phyloP scores from a whole-genome alignment of 1,140 invertebrate genomes.

The Drosophila pseudoananassae region DNA sequence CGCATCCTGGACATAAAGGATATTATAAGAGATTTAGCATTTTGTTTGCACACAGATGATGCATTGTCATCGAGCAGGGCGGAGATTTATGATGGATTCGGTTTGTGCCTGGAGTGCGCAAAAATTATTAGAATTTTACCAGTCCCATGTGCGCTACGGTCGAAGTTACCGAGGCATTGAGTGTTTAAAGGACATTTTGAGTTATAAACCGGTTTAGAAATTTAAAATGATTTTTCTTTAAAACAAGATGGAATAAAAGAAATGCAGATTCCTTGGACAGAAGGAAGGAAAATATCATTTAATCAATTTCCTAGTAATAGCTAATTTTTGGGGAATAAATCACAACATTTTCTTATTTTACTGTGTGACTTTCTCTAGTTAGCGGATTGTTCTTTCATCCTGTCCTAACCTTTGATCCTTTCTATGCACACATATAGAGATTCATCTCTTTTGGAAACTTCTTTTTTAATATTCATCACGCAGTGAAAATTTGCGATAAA shows the following conservation, averaged over 20 bases:
- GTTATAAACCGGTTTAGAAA: not conserved
- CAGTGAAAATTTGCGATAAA: constrained; percentile 64
- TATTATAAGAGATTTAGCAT: constrained; percentile 83
- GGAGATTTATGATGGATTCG: constrained; percentile 84
- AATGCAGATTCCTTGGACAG: no score
- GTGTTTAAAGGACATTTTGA: not conserved
- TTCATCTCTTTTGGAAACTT: constrained; percentile 51
- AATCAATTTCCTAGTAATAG: no score
- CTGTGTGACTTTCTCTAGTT: not conserved
- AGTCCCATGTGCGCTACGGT: constrained; percentile 41
- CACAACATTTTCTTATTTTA: not conserved
- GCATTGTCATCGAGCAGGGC: constrained; percentile 83
- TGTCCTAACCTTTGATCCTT: constrained; percentile 15
- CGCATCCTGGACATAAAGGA: constrained; percentile 81
- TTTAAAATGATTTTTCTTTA: not conserved
- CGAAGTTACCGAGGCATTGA: constrained; percentile 10
- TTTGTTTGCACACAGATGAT: constrained; percentile 83
- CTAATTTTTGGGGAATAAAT: no score
- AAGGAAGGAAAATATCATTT: no score
- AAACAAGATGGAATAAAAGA: no score
- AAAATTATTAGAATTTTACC: constrained; percentile 78
- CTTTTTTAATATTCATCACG: constrained; percentile 75
- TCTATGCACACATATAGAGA: constrained; percentile 44
- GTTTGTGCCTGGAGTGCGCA: constrained; percentile 80
- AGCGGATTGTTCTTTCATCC: constrained; percentile 32